Conservation (phyloP, 37 sponge, comb jelly and placozoan species). For the Ianthella basta region DNA sequence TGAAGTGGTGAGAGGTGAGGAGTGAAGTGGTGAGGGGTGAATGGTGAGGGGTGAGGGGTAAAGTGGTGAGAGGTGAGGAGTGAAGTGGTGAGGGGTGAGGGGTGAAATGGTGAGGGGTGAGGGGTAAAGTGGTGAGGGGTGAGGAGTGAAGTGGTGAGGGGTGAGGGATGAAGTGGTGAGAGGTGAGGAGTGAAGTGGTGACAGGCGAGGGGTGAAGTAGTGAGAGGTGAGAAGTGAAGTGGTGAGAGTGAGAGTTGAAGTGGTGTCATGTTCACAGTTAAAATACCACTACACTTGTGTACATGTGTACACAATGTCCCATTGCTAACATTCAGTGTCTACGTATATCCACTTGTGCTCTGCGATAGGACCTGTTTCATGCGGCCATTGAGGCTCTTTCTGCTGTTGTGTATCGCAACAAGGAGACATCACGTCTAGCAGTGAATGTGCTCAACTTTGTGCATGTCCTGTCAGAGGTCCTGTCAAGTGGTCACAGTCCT, state of each 20-base stretch:
- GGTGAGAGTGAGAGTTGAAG: too few relatives aligned
- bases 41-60: too few relatives aligned
- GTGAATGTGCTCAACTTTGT: constrained; percentile 17
- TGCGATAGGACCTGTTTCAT: constrained; percentile 9
- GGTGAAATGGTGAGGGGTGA: neutral
- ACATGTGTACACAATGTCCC: neutral
- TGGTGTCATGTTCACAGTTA: too few relatives aligned
- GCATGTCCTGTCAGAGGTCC: constrained; percentile 1
- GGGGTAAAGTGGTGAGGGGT: neutral
- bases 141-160: neutral
- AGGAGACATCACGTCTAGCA: constrained; percentile 6
- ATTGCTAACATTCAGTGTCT: neutral
- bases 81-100: neutral
- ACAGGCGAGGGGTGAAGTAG: too few relatives aligned
- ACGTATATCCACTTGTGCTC: too few relatives aligned
- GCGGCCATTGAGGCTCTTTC: constrained; percentile 22
- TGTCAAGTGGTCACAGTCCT: constrained; percentile 10
- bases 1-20: too few relatives aligned
- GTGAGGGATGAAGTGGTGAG: neutral
- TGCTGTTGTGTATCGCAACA: constrained; percentile 7
- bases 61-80: neutral
- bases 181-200: neutral
- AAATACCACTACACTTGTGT: neutral
- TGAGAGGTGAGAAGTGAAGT: too few relatives aligned
- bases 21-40: too few relatives aligned